Conservation (phyloP, 2,797 vertebrate species). For the Hydrocynus forskahlii region DNA sequence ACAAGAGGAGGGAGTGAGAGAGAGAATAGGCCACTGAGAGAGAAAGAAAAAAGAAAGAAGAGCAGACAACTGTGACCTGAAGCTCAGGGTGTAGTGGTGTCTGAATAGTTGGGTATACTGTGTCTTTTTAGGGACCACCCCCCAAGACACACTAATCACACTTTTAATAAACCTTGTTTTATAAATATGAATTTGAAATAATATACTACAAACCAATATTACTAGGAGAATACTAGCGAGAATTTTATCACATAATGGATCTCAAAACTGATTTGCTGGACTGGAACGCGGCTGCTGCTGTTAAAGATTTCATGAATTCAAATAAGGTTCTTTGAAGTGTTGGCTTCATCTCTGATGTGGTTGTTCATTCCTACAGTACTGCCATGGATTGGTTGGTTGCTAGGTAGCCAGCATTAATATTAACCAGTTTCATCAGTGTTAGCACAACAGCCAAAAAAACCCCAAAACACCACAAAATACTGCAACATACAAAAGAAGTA, state of each 20-base stretch:
- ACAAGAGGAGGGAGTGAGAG: slow-evolving; percentile 5
- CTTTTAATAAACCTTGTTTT: too few species aligned
- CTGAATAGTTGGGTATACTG: not conserved
- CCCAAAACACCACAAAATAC: too few species aligned
- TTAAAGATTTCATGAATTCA: not conserved
- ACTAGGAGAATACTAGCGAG: not conserved
- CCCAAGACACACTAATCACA: not conserved
- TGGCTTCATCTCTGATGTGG: not conserved
- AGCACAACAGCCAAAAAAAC: not conserved
- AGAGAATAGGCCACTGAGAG: not conserved
- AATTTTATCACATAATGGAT: not conserved
- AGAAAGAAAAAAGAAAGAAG: slow-evolving; percentile 23
- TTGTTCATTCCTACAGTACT: not conserved
- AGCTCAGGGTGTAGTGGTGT: not conserved
- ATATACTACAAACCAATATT: too few species aligned
- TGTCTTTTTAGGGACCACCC: not conserved
- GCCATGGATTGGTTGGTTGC: not conserved
- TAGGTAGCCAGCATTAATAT: not conserved
- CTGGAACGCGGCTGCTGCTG: not conserved
- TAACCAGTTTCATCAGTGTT: not conserved
- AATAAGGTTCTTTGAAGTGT: not conserved
- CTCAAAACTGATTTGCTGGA: not conserved
- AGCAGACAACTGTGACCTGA: slow-evolving; percentile 1
- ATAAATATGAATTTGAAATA: too few species aligned
- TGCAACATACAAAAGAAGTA: too few species aligned